These are phyloP conservation scores for Proisotoma minuta DNA, from an alignment of 2,888 invertebrate species.

Conservation along the genomic window DNA sequence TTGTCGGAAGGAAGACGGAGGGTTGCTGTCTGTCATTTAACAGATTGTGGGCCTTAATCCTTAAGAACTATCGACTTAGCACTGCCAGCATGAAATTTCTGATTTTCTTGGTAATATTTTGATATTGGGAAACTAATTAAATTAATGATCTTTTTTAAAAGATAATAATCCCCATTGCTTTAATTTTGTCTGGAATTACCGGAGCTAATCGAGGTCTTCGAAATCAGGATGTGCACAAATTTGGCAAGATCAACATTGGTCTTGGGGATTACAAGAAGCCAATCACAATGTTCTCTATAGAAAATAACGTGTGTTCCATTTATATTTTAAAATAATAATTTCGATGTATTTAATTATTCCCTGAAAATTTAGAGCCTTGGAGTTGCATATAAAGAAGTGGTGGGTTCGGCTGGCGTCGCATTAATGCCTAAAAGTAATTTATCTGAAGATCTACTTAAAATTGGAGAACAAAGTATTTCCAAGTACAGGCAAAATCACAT, in stretches of 20 bases:
- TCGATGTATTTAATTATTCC: no score
- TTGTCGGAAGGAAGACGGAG: slow-evolving; percentile 1
- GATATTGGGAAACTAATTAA: neutral
- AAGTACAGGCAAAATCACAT: slow-evolving; percentile 11
- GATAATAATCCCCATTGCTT: slow-evolving; percentile 12
- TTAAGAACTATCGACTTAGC: slow-evolving; percentile 21
- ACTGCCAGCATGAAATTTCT: neutral
- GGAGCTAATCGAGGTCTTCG: slow-evolving; percentile 26
- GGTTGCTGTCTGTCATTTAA: neutral
- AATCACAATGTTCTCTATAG: neutral
- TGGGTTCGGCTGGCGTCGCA: neutral
- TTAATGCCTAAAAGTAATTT: neutral
- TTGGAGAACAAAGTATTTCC: neutral
- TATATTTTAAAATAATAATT: no score
- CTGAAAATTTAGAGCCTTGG: neutral
- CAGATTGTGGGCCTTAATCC: slow-evolving; percentile 13
- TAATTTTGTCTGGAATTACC: slow-evolving; percentile 19
- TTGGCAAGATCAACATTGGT: slow-evolving; percentile 15
- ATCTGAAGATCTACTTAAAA: neutral
- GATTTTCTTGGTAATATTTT: slow-evolving; percentile 15
- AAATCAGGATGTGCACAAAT: slow-evolving; percentile 18
- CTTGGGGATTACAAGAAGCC: slow-evolving; percentile 16
- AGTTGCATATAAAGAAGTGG: neutral
- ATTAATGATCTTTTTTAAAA: neutral
- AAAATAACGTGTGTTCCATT: no score